These are phyloP conservation scores for Xylota sylvarum DNA, from an alignment of 2,888 invertebrate genomes.

Conservation along the genomic window DNA sequence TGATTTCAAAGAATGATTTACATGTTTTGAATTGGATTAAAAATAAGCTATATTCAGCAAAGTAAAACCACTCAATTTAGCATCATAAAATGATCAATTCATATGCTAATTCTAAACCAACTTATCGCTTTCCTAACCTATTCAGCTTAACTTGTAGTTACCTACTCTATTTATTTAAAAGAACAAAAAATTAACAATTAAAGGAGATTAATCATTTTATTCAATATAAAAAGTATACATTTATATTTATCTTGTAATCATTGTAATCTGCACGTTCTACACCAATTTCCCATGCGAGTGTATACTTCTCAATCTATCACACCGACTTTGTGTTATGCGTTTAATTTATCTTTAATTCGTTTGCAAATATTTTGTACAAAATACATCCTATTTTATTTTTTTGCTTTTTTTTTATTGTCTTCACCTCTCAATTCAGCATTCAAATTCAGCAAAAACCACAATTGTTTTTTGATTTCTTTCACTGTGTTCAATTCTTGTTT, in stretches of 20 bases:
- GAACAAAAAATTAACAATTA: slow-evolving; percentile 18
- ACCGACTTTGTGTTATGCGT: slow-evolving; percentile 38
- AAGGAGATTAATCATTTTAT: slow-evolving; percentile 44
- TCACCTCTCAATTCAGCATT: slow-evolving; percentile 74
- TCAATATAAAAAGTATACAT: neutral
- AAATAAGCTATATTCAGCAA: neutral
- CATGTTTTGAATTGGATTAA: neutral
- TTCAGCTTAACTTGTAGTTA: slow-evolving; percentile 65
- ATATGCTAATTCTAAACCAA: slow-evolving; percentile 23
- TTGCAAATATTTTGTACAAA: slow-evolving; percentile 46
- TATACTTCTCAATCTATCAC: slow-evolving; percentile 35
- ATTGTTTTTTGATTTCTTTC: slow-evolving; percentile 41
- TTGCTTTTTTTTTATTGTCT: slow-evolving; percentile 53
- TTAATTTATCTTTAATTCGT: slow-evolving; percentile 34
- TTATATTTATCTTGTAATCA: slow-evolving; percentile 34
- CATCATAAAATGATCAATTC: slow-evolving; percentile 59
- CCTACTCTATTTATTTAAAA: slow-evolving; percentile 31
- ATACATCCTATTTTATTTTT: neutral
- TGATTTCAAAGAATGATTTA: neutral
- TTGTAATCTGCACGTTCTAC: slow-evolving; percentile 57
- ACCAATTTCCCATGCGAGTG: slow-evolving; percentile 41
- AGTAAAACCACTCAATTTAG: slow-evolving; percentile 19
- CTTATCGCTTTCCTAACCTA: slow-evolving; percentile 67
- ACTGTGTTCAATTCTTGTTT: slow-evolving; percentile 26
- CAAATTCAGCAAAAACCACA: slow-evolving; percentile 31